phyloP scores from a whole-genome alignment of 2,113 vertebrate genomes.

The Jacana jacana region DNA sequence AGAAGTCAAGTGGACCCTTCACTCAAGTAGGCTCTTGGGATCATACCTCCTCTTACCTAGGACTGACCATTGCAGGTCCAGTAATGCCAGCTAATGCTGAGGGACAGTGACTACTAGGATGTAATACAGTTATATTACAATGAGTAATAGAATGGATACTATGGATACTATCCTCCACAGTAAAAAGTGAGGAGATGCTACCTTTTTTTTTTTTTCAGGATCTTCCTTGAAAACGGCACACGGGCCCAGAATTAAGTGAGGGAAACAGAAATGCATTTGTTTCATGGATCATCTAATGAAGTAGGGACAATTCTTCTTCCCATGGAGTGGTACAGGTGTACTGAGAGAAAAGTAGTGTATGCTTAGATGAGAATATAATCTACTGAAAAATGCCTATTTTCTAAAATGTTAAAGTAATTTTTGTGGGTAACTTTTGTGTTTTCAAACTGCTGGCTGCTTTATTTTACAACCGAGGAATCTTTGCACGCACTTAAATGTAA shows the following conservation, averaged over 20 bases:
- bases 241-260: not conserved
- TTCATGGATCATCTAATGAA: not conserved
- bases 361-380: not conserved
- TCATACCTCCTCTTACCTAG: accelerated
- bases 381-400: not conserved
- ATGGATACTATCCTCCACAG: not conserved
- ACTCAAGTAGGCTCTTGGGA: not conserved
- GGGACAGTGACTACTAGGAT: not conserved
- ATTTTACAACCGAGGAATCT: not conserved
- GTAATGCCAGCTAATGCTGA: not conserved
- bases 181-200: not conserved
- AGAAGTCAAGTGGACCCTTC: slow-evolving; percentile 24
- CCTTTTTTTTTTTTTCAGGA: not conserved
- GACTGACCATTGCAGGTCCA: not conserved
- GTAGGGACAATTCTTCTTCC: not conserved
- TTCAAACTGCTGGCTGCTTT: not conserved
- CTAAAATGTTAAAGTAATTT: not conserved
- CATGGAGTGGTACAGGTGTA: not conserved
- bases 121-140: not conserved
- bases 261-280: not conserved
- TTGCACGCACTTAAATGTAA: not conserved
- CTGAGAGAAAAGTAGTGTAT: not conserved
- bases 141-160: not conserved
- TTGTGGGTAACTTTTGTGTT: not conserved
- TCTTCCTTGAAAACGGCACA: not conserved